Evolutionary conservation across 2,797 vertebrate genomes (phyloP).

Genomic region (Oreonectes daqikongensis): DNA sequence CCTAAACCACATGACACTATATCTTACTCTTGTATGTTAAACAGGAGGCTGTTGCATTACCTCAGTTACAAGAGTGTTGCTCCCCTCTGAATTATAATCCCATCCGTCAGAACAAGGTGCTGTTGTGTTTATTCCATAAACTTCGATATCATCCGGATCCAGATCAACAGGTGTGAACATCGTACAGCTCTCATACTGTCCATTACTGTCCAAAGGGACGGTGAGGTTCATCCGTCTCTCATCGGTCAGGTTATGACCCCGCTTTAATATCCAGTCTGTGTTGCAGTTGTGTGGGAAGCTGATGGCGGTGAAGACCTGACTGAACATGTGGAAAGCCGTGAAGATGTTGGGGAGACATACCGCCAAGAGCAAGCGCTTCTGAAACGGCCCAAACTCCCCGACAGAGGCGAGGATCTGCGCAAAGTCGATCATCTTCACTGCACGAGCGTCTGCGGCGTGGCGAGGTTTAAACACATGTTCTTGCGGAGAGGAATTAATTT

Average conservation of each 20-base stretch:
- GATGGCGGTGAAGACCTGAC: conserved; percentile 81
- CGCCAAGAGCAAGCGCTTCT: conserved; percentile 76
- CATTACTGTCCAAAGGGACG: conserved; percentile 70
- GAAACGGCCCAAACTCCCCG: conserved; percentile 84
- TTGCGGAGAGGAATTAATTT: conserved; percentile 66
- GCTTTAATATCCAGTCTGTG: conserved; percentile 81
- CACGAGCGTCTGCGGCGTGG: background rate
- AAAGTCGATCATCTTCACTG: conserved; percentile 73
- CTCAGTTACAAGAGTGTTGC: conserved; percentile 70
- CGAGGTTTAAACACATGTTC: background rate
- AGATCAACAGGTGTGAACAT: conserved; percentile 82
- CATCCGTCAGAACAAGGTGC: conserved; percentile 77
- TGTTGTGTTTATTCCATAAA: conserved; percentile 77
- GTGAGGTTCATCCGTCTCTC: conserved; percentile 79
- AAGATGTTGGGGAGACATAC: conserved; percentile 74
- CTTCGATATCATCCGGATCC: conserved; percentile 75
- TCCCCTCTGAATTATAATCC: conserved; percentile 70
- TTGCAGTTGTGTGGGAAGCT: conserved; percentile 79
- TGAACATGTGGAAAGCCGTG: conserved; percentile 78
- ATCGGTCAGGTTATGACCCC: conserved; percentile 74
- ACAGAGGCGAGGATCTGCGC: conserved; percentile 75
- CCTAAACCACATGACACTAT: too few relatives aligned
- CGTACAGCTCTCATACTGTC: conserved; percentile 77
- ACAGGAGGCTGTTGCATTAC: conserved; percentile 49
- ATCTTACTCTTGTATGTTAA: background rate